These are phyloP conservation scores for Amblyopsis rosae DNA, from an alignment of 2,113 vertebrate genomes.

Conservation along the genomic window DNA sequence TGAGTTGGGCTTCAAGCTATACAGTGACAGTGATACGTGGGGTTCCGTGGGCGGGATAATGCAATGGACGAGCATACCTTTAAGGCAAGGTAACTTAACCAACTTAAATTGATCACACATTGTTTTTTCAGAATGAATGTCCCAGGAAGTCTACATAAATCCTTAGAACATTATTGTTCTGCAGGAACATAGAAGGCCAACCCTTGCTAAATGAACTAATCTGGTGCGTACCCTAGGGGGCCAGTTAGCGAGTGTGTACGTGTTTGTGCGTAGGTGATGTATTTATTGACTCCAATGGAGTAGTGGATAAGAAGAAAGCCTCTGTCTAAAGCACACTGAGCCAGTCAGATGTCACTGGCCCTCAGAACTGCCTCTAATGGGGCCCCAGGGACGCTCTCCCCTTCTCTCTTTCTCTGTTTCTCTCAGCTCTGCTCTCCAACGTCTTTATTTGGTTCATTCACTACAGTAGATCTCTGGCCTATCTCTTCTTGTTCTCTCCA, in stretches of 20 bases:
- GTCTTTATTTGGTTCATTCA: slow-evolving; percentile 31
- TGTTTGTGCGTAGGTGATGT: slow-evolving; percentile 72
- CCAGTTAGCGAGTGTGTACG: slow-evolving; percentile 49
- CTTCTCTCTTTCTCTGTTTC: slow-evolving; percentile 50
- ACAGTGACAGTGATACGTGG: not conserved
- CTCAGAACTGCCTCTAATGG: slow-evolving; percentile 77
- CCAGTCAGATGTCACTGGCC: slow-evolving; percentile 77
- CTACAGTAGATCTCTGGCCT: not conserved
- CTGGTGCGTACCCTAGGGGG: slow-evolving; percentile 67
- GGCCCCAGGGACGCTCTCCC: slow-evolving; percentile 57
- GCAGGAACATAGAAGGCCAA: slow-evolving; percentile 61
- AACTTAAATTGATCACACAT: not conserved
- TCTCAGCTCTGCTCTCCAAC: not conserved
- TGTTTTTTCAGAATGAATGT: not conserved
- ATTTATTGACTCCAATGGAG: slow-evolving; percentile 74
- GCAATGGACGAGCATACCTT: too few relatives aligned
- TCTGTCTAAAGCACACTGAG: slow-evolving; percentile 76
- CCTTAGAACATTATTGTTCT: slow-evolving; percentile 52
- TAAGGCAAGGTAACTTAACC: too few relatives aligned
- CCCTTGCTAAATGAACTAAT: slow-evolving; percentile 70
- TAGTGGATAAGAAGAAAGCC: slow-evolving; percentile 75
- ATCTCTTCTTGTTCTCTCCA: not conserved
- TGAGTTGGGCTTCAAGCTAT: too few relatives aligned
- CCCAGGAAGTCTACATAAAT: slow-evolving; percentile 21
- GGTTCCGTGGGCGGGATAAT: not conserved